Base-by-base conservation (phyloP, 2,888 invertebrate species). In the Allolobophora icterica region DNA sequence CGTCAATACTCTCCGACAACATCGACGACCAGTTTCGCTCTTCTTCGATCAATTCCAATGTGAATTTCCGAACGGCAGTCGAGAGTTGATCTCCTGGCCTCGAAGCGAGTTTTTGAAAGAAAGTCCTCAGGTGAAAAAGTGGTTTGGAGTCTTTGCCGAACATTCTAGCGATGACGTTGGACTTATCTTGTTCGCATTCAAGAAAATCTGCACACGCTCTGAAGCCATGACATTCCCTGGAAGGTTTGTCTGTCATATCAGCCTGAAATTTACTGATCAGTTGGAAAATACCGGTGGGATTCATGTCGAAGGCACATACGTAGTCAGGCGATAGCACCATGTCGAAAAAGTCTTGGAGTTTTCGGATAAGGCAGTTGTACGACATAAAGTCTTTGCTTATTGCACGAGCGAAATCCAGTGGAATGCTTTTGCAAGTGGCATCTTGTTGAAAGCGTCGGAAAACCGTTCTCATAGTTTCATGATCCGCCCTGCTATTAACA, bases 301-400 rank as follows among this genome's bases (percentile, higher is more conserved):
- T 87, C 87, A 87, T 87, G 87, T 87, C 87, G 17, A 87, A 87
- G 87, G 87, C 87, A 35, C 87, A 87, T 5, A 87, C 87, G 38
- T 35, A 87, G 87, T 87, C 87, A 24, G 87, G 87, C 35, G 87
- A 35, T 38, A 87, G 15, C 24, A 87, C 38, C 87, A 87, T 35
- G 38, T 87, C 87, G 38, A 87, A 87, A 35, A 87, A 87, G 87
- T 87, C 87, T 87, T 38, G 87, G 34, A 87, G 87, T 38, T 87
- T 87, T 87, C n/a, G 34, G 24, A 35, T 87, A 35, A 87, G 87
- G 35, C 87, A 87, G 34, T 24, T 87, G 87, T 87, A 87, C 24
- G 38, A 34, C 24, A 35, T 6, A 35, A 87, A 87, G 35, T 87
- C 87, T 87, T 87, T 87, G 38, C 38, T 87, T 8, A 87, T 24